phyloP scores from a whole-genome alignment of 1,140 invertebrate genomes.

The Geopemphigus sp. region DNA sequence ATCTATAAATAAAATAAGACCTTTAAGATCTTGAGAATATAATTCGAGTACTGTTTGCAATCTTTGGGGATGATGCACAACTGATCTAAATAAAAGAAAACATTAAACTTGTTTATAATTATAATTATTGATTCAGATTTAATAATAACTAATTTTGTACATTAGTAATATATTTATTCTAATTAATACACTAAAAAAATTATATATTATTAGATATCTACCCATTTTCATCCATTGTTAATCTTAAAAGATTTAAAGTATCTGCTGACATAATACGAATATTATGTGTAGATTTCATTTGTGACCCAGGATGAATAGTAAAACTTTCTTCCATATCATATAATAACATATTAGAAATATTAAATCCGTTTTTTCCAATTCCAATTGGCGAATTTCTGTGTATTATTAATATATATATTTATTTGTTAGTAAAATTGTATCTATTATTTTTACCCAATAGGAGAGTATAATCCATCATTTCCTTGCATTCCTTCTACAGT shows the following conservation, averaged over 20 bases:
- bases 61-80: constrained; percentile 72
- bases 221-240: constrained; percentile 46
- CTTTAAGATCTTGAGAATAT: constrained; percentile 88
- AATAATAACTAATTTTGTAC: no score
- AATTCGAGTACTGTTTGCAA: constrained; percentile 90
- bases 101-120: background rate
- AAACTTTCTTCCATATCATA: constrained; percentile 83
- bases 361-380: constrained; percentile 26
- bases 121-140: background rate
- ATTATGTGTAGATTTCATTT: constrained; percentile 98
- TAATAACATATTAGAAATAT: constrained; percentile 34
- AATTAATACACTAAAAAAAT: background rate
- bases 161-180: no score
- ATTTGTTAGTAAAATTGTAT: background rate
- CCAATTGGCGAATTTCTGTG: constrained; percentile 52
- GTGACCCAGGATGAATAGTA: constrained; percentile 93
- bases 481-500: constrained; percentile 63
- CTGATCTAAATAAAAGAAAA: constrained; percentile 56
- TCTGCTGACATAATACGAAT: constrained; percentile 84
- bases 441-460: constrained; percentile 13
- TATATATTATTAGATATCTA: constrained; percentile 16
- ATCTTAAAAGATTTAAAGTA: constrained; percentile 79
- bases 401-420: background rate
- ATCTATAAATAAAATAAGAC: constrained; percentile 80
- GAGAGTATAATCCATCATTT: constrained; percentile 33